These are phyloP conservation scores for Hucho hucho DNA, from an alignment of 2,113 vertebrate genomes.

Conservation along the genomic window DNA sequence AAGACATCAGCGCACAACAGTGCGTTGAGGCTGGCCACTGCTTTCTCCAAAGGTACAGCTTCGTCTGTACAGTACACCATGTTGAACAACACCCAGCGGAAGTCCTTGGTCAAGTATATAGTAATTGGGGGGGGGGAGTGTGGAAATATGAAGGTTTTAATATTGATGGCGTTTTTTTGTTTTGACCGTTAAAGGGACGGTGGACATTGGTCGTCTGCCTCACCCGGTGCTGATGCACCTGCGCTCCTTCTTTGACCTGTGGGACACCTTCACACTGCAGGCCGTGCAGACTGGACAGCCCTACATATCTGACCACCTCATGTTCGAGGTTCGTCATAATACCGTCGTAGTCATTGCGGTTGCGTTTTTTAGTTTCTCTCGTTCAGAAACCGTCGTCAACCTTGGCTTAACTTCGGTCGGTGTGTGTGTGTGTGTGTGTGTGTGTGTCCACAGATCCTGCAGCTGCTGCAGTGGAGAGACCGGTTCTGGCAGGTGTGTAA, in stretches of 20 bases:
- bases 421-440: too few relatives aligned
- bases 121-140: too few relatives aligned
- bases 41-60: conserved; percentile 86
- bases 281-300: conserved; percentile 82
- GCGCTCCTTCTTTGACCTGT: conserved; percentile 88
- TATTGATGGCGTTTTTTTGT: not conserved
- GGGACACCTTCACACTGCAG: conserved; percentile 79
- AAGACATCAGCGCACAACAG: conserved; percentile 75
- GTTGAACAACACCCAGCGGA: not conserved
- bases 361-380: too few relatives aligned
- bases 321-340: conserved; percentile 69
- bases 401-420: fast-evolving
- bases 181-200: conserved; percentile 74
- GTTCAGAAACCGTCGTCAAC: not conserved
- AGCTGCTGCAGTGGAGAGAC: conserved; percentile 83
- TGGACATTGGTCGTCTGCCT: conserved; percentile 83
- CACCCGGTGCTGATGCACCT: conserved; percentile 89
- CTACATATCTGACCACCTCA: conserved; percentile 79
- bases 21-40: conserved; percentile 85
- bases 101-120: too few relatives aligned
- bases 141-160: not conserved
- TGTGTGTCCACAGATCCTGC: conserved; percentile 61
- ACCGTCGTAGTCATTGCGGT: not conserved
- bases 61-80: not conserved
- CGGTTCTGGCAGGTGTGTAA: conserved; percentile 86